Conservation (phyloP, 1,140 invertebrate genomes). For the Aplysia californica region DNA sequence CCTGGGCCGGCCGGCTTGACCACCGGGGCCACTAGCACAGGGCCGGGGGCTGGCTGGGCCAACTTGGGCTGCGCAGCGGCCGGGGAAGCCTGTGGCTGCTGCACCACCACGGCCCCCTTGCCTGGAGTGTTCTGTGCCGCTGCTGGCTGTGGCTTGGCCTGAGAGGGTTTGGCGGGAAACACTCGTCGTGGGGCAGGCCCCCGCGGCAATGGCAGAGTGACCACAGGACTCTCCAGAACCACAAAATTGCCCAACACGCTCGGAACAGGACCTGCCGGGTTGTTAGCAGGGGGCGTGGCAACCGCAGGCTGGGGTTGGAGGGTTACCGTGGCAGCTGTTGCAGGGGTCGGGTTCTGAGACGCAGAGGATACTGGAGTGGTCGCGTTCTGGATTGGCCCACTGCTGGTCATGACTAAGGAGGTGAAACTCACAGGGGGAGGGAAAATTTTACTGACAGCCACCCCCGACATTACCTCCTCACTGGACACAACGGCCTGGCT, state of each 20-base stretch:
- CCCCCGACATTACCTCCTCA: background rate
- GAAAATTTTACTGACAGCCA: background rate
- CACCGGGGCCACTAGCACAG: background rate
- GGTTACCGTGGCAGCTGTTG: background rate
- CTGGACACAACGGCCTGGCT: no score
- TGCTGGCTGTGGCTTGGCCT: background rate
- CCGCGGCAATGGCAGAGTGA: background rate
- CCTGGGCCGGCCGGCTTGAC: background rate
- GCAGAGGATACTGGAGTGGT: background rate
- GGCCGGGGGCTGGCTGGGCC: background rate
- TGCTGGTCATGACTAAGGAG: background rate
- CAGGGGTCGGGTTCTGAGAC: background rate
- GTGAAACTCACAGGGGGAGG: background rate
- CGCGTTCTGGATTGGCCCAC: background rate
- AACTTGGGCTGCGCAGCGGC: background rate
- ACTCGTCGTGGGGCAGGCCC: background rate
- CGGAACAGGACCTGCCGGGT: background rate
- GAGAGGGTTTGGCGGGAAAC: background rate
- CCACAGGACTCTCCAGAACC: conserved; percentile 19
- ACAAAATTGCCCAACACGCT: background rate
- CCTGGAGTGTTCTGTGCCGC: background rate
- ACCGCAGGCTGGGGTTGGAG: background rate
- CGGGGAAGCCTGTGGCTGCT: background rate
- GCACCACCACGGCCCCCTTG: background rate
- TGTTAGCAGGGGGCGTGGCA: background rate